Evolutionary conservation across 2,797 vertebrate species (phyloP), one percentile per base, ranked within the genome.

Genomic region (Momotus momota): DNA sequence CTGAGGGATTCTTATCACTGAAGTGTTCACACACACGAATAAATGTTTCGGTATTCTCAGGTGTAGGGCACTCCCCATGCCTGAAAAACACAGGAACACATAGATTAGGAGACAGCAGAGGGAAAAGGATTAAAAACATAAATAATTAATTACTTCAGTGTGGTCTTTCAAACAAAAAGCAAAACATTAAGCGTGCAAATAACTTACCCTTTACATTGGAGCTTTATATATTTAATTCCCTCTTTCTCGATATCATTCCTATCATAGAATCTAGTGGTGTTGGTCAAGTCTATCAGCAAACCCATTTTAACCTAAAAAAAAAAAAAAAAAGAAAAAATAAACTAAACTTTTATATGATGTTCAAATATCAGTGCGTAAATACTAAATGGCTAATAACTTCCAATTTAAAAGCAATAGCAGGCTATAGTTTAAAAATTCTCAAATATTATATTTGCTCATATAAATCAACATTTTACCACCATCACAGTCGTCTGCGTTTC

Each of bases 221-320:
- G 98, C 91, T 99, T 99, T 95, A 99, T 97, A 64, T 99, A 99
- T 97, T 98, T 99, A 90, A 99, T 98, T 72, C 99, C 99, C 72
- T 99, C 99, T 97, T 99, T 99, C 97, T 99, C 99, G 91, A 99
- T 99, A 93, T 99, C 99, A 21, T 98, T 98, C 71, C 98, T 98
- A 45, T 99, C 99, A 96, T 99, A 99, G 96, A 99, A 99, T 91
- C 99, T 98, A 69, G 98, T 99, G 18, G 99, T 99, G 97, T 99
- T 99, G 20, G 99, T 99, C 98, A 99, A 97, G 96, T 99, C 99
- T 79, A 99, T 97, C 82, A 99, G 98, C 91, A 99, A 98, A 88
- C 99, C 98, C 99, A 99, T 99, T 98, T 99, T 99, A 90, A 99
- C 99, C 99, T 99, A 49, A 95, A 95, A 73, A 83, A 69, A 88